Base-by-base conservation (phyloP, 1,140 invertebrate genomes). In the Asbolus verrucosus region DNA sequence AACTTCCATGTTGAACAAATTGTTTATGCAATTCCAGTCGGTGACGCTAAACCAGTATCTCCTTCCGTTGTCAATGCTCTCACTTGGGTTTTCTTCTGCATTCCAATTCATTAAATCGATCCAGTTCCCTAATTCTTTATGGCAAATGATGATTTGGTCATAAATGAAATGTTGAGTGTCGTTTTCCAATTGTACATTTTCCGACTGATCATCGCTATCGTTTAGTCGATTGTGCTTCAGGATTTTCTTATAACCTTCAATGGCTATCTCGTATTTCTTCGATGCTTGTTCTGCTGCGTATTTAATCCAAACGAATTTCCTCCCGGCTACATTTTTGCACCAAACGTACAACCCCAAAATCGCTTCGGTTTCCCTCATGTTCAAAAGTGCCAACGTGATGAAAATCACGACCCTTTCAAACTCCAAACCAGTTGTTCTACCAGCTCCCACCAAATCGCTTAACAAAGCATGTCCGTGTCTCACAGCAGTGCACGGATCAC, bases 321-420 rank as follows among this genome's bases (percentile, higher is more conserved):
- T 80, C 6, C 86, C 85, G 36, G 84, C 81, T 5, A 85, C 80
- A 41, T 88, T 87, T 73, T 90, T 90, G 61, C 91, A 88, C 93
- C 93, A 97, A 2, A 88, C 81, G 78, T 94, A 92, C 0, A 98
- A 80, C 0, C 97, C 97, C 41, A 90, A 85, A 19, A 98, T 84
- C 0, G 93, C 91, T 79, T 97, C 94, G 0, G 91, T 87, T 79
- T 95, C 92, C 54, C 87, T 85, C 31, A 96, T 81, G 73, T 88
- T 87, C 18, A 92, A 82, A 46, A 91, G 84, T 0, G 93, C 94
- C 82, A 91, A 87, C 0, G 92, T 88, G 1, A 93, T 83, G 74
- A 90, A 91, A 70, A 94, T 86, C 0, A 92, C 80, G 2, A 87
- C 85, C 69, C 85, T 85, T 73, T 94, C 90, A 74, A 93, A 91